Conservation (phyloP, 1,140 invertebrate species). For the Drosophila parvula region DNA sequence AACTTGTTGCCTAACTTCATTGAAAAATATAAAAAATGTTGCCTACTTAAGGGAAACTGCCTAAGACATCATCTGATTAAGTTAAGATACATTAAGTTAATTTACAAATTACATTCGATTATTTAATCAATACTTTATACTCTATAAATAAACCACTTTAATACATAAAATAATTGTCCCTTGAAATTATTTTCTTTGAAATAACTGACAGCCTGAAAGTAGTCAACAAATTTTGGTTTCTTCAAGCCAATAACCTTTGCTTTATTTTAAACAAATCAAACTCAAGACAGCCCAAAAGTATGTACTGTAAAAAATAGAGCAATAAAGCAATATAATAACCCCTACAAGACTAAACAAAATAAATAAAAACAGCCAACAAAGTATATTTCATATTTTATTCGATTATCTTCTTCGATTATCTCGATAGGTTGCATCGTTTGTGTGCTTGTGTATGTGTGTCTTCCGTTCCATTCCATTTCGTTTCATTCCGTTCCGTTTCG, state of each 20-base stretch:
- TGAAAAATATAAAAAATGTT: background rate
- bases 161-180: background rate
- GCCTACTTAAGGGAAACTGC: background rate
- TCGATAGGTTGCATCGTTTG: constrained; percentile 18
- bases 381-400: constrained; percentile 16
- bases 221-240: background rate
- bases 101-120: no score
- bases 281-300: background rate
- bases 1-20: background rate
- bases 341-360: background rate
- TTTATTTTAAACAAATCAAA: background rate
- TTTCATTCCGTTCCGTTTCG: constrained; percentile 1
- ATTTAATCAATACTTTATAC: no score
- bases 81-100: no score
- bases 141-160: no score
- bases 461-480: constrained; percentile 4
- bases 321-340: no score
- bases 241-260: background rate
- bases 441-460: constrained; percentile 13
- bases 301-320: background rate
- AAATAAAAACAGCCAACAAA: no score
- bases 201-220: background rate
- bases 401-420: constrained; percentile 31
- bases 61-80: background rate
- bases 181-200: background rate